Evolutionary conservation across 2,797 vertebrate genomes (phyloP), one percentile per base, ranked within the genome.

Genomic region (Pelodytes ibericus): DNA sequence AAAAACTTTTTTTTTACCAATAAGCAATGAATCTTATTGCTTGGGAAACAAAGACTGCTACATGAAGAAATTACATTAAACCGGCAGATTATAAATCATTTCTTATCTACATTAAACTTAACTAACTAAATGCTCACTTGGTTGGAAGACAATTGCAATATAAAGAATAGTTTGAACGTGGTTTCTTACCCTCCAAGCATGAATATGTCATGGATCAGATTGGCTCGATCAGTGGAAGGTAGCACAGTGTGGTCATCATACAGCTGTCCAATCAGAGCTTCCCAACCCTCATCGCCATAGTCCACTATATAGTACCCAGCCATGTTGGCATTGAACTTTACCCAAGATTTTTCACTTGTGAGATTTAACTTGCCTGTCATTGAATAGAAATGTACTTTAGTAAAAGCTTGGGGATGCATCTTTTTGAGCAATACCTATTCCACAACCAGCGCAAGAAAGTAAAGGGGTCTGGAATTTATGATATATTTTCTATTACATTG

Each of bases 241-340:
- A 99, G 83, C 77, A 92, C 86, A 2, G 75, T 83, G 56, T 90
- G 84, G 11, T 94, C 83, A 33, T 20, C 78, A 59, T 83, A 85
- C 82, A 99, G 66, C 22, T 94, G 92, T 0, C 83, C 33, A 72
- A 82, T 91, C 4, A 99, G 87, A 0, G 80, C 86, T 2, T 44
- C 63, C 96, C 96, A 98, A 71, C 93, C 92, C 0, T 91, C 81
- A 0, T 88, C 76, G 64, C 84, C 89, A 41, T 99, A 98, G 76
- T 98, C 81, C 22, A 99, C 96, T 6, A 98, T 82, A 80, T 98
- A 99, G 88, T 96, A 99, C 20, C 96, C 97, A 0, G 89, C 92
- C 89, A 92, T 95, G 75, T 86, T 89, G 74, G 92, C 87, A 72
- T 99, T 99, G 81, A 98, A 85, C 87, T 99, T 99, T 80, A 98